These are phyloP conservation scores for Naja naja DNA, from an alignment of 2,113 vertebrate genomes.

Conservation along the genomic window DNA sequence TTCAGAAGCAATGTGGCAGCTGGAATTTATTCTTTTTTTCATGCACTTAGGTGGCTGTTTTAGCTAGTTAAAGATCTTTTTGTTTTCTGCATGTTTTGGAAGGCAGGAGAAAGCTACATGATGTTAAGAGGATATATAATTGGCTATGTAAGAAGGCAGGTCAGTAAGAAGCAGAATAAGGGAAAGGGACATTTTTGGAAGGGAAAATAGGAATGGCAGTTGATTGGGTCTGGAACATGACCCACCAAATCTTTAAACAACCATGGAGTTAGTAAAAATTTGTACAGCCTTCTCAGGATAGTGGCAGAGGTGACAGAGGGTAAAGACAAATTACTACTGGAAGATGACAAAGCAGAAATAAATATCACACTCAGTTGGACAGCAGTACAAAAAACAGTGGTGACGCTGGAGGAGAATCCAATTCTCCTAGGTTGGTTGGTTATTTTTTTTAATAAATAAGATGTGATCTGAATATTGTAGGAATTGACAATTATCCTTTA, in stretches of 20 bases:
- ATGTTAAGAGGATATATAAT: not conserved
- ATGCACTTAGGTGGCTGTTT: not conserved
- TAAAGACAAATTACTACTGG: not conserved
- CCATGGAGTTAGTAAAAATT: not conserved
- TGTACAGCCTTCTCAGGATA: not conserved
- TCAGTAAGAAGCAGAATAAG: not conserved
- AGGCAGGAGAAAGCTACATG: not conserved
- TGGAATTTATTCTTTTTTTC: not conserved
- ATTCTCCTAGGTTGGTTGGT: not conserved
- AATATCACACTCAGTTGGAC: not conserved
- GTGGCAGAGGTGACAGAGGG: not conserved
- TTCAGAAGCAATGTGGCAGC: not conserved
- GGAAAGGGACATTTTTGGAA: not conserved
- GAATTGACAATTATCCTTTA: not conserved
- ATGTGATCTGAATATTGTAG: not conserved
- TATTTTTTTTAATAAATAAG: not conserved
- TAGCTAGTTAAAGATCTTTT: not conserved
- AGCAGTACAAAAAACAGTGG: not conserved
- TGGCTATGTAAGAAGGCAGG: not conserved
- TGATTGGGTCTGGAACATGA: not conserved
- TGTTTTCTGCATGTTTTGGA: not conserved
- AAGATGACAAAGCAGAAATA: not conserved
- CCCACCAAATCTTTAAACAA: not conserved
- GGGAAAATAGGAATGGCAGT: not conserved
- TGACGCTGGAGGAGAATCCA: not conserved